Percentiles rank a stretch among this genome's conserved stretches.
These are phyloP conservation scores for Girardinus metallicus DNA, from an alignment of 2,797 vertebrate species.

Conservation along the genomic window DNA sequence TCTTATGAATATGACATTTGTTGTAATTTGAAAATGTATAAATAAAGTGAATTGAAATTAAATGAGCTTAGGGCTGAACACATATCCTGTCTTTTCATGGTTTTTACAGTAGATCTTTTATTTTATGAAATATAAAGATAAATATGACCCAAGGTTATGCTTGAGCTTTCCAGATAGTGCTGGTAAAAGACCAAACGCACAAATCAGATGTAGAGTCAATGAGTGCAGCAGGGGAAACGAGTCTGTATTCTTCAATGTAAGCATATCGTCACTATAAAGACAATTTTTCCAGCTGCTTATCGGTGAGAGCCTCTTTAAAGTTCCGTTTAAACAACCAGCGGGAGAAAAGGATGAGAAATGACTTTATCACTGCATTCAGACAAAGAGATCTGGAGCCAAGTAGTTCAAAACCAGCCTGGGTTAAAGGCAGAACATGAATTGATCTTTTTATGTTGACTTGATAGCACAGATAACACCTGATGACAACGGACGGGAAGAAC, in stretches of 20 bases:
- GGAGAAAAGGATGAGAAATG: conserved; percentile 39
- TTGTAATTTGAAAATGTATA: not conserved
- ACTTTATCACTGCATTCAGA: conserved; percentile 44
- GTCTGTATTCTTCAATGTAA: not conserved
- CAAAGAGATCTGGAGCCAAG: conserved; percentile 48
- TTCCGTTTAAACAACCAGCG: conserved; percentile 28
- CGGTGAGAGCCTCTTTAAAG: conserved; percentile 37
- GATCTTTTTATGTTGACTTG: conserved; percentile 62
- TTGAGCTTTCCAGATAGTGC: not conserved
- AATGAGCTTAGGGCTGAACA: not conserved
- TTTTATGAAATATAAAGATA: not conserved
- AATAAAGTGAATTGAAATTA: not conserved
- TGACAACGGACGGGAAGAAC: conserved; percentile 44
- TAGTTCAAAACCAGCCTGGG: conserved; percentile 35
- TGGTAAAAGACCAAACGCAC: conserved; percentile 16
- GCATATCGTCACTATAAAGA: conserved; percentile 17
- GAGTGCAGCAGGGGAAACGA: not conserved
- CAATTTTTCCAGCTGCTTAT: conserved; percentile 7
- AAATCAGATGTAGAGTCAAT: conserved; percentile 33
- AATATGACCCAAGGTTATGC: not conserved
- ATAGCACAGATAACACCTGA: conserved; percentile 60
- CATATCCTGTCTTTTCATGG: not conserved
- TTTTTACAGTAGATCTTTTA: accelerated
- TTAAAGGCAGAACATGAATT: conserved; percentile 49
- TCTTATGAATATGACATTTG: not conserved